phyloP scores from a whole-genome alignment of 2,113 vertebrate species.

The Pachycephala philippinensis region DNA sequence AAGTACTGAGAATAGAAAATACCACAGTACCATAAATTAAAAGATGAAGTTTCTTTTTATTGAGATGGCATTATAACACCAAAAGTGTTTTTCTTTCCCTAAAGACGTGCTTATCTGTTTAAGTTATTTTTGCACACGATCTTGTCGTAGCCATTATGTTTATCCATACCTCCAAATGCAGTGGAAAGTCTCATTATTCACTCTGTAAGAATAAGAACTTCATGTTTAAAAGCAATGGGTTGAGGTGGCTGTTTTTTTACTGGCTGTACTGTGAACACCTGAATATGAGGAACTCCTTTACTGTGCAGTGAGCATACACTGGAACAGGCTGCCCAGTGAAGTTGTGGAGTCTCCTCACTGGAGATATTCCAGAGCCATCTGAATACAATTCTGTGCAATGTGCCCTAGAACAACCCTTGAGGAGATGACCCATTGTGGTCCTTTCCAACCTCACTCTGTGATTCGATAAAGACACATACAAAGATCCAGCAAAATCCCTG shows the following conservation, averaged over 20 bases:
- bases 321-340: not conserved
- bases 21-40: not conserved
- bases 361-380: not conserved
- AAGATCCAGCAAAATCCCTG: not conserved
- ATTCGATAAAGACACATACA: accelerated
- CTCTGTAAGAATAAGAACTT: not conserved
- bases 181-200: not conserved
- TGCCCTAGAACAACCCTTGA: not conserved
- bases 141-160: not conserved
- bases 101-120: not conserved
- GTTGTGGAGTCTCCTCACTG: not conserved
- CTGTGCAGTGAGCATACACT: too few relatives aligned
- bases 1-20: not conserved
- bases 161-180: not conserved
- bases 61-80: not conserved
- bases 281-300: not conserved
- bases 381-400: not conserved
- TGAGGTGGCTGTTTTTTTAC: not conserved
- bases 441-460: not conserved
- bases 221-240: not conserved
- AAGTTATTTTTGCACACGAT: not conserved
- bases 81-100: not conserved
- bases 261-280: not conserved
- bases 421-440: not conserved
- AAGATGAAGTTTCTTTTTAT: not conserved